Conservation (phyloP, 2,888 invertebrate genomes). For the Lasioglossum calceatum region DNA sequence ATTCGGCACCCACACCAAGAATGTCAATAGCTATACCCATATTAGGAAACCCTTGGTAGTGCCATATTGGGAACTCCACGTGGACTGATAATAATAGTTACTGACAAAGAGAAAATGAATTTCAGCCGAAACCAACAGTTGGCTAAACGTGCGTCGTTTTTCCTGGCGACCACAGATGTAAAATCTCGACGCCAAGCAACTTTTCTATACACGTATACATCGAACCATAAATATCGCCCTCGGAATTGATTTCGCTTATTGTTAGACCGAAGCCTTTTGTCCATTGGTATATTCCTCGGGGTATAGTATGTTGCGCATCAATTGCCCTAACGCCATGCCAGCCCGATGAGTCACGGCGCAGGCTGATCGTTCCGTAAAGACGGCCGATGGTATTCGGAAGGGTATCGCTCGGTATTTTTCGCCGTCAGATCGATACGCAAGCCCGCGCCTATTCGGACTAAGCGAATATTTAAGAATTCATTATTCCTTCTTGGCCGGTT, state of each 20-base stretch:
- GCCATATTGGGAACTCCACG: no score
- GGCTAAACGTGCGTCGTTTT: no score
- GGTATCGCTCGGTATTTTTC: slow-evolving; percentile 24
- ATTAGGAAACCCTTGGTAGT: no score
- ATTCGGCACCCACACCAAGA: no score
- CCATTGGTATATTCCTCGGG: neutral
- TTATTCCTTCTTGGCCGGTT: slow-evolving; percentile 65
- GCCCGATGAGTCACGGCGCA: neutral
- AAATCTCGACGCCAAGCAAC: no score
- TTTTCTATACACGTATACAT: no score
- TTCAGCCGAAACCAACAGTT: no score
- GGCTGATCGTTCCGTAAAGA: neutral
- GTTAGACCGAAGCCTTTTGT: neutral
- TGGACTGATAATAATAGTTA: no score
- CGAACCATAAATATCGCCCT: neutral
- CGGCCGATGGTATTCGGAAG: slow-evolving; percentile 13
- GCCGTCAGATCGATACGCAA: slow-evolving; percentile 56
- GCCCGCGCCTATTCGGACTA: slow-evolving; percentile 49
- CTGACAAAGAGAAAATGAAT: no score
- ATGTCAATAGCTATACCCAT: no score
- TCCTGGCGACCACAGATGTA: no score
- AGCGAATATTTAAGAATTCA: slow-evolving; percentile 75
- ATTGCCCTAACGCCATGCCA: neutral
- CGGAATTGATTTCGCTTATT: neutral
- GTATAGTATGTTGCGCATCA: neutral